These are phyloP conservation scores for Oreonectes daqikongensis DNA, from an alignment of 2,797 vertebrate genomes.

Conservation along the genomic window DNA sequence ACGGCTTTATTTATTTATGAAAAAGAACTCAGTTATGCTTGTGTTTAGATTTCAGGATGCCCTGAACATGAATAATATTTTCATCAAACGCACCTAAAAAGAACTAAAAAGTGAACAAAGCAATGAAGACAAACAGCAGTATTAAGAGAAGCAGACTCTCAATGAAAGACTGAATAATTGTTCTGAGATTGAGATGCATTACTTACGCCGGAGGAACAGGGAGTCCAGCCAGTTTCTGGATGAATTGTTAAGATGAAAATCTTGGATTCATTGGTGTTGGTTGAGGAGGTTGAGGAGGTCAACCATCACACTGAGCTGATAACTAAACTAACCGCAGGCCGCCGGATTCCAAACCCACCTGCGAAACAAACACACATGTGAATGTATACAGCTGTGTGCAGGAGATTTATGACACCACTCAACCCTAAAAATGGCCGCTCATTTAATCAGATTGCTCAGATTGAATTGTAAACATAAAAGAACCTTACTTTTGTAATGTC, in stretches of 20 bases:
- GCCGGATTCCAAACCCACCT: constrained; percentile 1
- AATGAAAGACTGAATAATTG: not conserved
- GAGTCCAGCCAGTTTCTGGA: not conserved
- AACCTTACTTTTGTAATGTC: too few relatives aligned
- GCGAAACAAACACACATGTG: not conserved
- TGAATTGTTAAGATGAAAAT: not conserved
- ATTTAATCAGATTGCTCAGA: too few relatives aligned
- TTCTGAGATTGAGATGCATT: not conserved
- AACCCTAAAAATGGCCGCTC: not conserved
- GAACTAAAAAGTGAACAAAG: not conserved
- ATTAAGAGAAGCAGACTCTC: not conserved
- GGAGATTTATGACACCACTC: constrained; percentile 1
- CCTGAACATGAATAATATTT: not conserved
- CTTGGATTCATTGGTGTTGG: not conserved
- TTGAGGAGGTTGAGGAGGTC: not conserved
- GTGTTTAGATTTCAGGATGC: not conserved
- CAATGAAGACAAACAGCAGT: not conserved
- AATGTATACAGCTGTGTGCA: constrained; percentile 6
- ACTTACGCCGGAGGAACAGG: not conserved
- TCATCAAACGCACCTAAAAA: not conserved
- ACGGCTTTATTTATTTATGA: not conserved
- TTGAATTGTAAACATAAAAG: too few relatives aligned
- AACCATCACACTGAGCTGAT: constrained; percentile 17
- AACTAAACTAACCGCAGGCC: not conserved
- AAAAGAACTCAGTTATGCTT: not conserved